Evolutionary conservation across 2,888 invertebrate genomes (phyloP).

Genomic region (Idaea straminata): DNA sequence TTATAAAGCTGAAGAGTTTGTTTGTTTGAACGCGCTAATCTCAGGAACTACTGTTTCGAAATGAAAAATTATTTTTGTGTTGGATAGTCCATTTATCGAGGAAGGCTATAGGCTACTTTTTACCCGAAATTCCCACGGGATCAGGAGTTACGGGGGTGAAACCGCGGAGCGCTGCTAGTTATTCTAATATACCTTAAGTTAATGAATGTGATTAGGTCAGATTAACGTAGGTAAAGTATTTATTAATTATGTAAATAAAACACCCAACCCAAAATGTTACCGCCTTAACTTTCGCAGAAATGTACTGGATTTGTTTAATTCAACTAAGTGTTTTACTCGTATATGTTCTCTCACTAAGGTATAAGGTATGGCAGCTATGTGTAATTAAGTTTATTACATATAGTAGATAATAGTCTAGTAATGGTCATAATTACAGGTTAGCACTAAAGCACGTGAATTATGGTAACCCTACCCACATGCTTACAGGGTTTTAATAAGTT

Average conservation of each 20-base stretch:
- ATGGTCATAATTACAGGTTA: neutral
- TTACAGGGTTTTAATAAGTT: no score
- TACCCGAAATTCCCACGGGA: no score
- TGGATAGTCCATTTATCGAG: no score
- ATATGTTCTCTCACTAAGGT: constrained; percentile 7
- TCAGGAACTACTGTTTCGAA: no score
- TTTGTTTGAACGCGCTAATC: no score
- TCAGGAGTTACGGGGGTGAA: no score
- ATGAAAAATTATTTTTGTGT: no score
- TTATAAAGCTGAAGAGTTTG: no score
- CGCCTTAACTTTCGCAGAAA: constrained; percentile 54
- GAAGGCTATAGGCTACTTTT: no score
- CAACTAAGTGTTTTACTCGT: constrained; percentile 46
- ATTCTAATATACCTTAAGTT: neutral
- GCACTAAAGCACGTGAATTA: neutral
- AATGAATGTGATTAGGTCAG: constrained; percentile 17
- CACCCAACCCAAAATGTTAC: constrained; percentile 38
- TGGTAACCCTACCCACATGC: neutral
- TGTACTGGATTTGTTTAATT: constrained; percentile 46
- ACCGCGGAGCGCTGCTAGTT: no score
- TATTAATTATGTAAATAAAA: constrained; percentile 44
- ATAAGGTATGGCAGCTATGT: constrained; percentile 22
- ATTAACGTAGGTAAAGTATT: constrained; percentile 26
- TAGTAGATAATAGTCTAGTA: constrained; percentile 8
- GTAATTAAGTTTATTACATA: constrained; percentile 44